phyloP scores from a whole-genome alignment of 1,140 invertebrate genomes.

The Phymorhynchus buccinoides region DNA sequence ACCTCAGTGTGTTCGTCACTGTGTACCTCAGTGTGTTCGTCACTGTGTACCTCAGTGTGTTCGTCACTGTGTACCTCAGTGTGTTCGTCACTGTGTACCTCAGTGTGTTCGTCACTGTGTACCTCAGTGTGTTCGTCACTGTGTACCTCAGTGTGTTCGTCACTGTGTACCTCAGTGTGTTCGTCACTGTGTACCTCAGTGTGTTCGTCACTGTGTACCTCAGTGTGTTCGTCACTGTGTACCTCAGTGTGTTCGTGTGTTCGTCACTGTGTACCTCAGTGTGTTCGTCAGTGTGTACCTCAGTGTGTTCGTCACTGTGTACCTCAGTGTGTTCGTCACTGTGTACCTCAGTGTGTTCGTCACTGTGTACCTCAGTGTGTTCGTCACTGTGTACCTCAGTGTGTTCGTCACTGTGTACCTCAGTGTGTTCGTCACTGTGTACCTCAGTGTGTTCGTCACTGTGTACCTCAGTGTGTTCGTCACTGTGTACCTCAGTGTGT shows the following conservation, averaged over 20 bases:
- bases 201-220: constrained; percentile 6
- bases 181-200: neutral
- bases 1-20: neutral
- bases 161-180: neutral
- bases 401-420: constrained; percentile 6
- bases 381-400: neutral
- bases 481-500: neutral
- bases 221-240: neutral
- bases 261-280: neutral
- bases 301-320: constrained; percentile 2
- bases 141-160: neutral
- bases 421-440: neutral
- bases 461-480: neutral
- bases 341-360: neutral
- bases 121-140: neutral
- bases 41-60: neutral
- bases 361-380: neutral
- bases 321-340: neutral
- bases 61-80: neutral
- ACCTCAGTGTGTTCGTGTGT: neutral
- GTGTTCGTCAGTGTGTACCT: neutral
- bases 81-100: neutral
- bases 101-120: constrained; percentile 2
- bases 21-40: neutral
- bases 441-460: neutral